Percentiles rank a stretch among this genome's conserved stretches.
Evolutionary conservation across 2,113 vertebrate species (phyloP).

Genomic region (Eublepharis macularius): DNA sequence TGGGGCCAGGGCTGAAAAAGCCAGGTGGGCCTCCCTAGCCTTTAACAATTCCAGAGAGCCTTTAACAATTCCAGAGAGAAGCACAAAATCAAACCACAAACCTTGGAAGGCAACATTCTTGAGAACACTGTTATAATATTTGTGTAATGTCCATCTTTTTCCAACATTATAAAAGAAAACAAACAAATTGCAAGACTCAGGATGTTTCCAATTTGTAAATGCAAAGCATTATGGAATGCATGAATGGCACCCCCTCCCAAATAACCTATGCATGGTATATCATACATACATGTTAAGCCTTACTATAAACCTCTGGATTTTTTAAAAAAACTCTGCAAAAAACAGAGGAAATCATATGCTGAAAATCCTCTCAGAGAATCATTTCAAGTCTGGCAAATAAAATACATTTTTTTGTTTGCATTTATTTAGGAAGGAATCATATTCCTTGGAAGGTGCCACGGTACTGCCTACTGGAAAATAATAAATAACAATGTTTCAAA

Average conservation of each 20-base stretch:
- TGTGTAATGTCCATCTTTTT: neutral
- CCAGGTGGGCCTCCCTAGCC: too few species aligned
- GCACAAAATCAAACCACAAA: neutral
- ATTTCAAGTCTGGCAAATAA: conserved; percentile 25
- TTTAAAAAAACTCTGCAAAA: neutral
- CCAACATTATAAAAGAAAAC: conserved; percentile 1
- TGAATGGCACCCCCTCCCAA: neutral
- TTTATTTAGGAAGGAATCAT: conserved; percentile 42
- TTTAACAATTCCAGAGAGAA: neutral
- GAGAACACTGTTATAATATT: neutral
- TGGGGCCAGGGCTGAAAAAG: too few species aligned
- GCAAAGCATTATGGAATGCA: neutral
- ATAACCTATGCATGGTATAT: conserved; percentile 6
- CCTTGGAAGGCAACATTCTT: neutral
- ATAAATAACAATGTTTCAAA: conserved; percentile 65
- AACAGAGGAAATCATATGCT: neutral
- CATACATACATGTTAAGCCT: too few species aligned
- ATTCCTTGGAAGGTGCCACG: conserved; percentile 32
- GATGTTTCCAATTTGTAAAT: neutral
- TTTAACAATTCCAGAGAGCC: too few species aligned
- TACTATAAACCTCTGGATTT: neutral
- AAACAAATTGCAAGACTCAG: neutral
- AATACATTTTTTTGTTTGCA: conserved; percentile 28
- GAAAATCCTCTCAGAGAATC: conserved; percentile 12
- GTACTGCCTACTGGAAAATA: conserved; percentile 38